Evolutionary conservation across 2,113 vertebrate species (phyloP), one percentile per base, ranked within the genome.

Genomic region (Neofelis nebulosa): DNA sequence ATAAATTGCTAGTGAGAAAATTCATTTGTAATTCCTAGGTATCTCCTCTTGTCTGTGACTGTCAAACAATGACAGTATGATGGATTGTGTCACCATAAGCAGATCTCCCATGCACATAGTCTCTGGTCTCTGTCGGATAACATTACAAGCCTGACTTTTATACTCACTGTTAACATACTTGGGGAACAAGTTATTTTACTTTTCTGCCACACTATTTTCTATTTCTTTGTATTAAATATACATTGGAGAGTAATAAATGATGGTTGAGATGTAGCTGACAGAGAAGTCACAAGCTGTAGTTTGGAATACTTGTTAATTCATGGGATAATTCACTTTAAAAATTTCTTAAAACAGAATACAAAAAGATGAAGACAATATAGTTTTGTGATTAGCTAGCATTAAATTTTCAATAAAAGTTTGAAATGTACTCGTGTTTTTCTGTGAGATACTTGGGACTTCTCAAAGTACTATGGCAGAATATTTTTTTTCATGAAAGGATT

Each of bases 21-120:
- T 90, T 90, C 52, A 68, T 81, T 68, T 80, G 19, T 11, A 61
- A 31, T 87, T 78, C 41, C 36, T 63, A 19, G 31, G 25, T 81
- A 71, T 92, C 94, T 95, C 66, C 88, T 87, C 89, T 91, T 78
- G 79, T 86, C 21, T 87, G 87, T 63, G 76, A 85, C 80, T 96
- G 87, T 98, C 96, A 95, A 84, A 81, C 65, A 81, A 45, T 88
- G 90, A 79, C 89, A 92, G 14, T 55, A 13, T 92, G 97, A 96
- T 97, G 80, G 92, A 97, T 97, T 55, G 89, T 94, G 65, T 94
- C 55, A 84, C 80, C 74, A 31, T 45, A 65, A 90, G 80, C 57
- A 74, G 50, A 74, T 80, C 69, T 95, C 68, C 63, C 0, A 5
- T 41, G 96, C 84, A 92, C 50, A 41, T 16, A 76, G 80, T 83